phyloP scores from a whole-genome alignment of 1,140 invertebrate genomes.

The Drosophila auraria region DNA sequence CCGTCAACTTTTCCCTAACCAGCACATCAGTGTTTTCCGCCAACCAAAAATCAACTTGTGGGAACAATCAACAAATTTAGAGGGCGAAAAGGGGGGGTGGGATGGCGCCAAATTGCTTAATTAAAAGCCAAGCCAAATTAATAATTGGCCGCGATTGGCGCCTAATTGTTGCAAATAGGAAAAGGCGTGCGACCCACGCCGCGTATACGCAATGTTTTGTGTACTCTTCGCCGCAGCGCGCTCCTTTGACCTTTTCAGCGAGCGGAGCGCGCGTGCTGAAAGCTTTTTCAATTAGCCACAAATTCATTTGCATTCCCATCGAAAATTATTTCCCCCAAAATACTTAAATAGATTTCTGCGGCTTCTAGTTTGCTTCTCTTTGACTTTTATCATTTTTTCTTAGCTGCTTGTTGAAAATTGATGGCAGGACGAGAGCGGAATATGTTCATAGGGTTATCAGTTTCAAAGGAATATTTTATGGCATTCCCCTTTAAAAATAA shows the following conservation, averaged over 20 bases:
- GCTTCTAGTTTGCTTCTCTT: conserved; percentile 3
- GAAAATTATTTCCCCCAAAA: conserved; percentile 44
- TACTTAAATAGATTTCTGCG: conserved; percentile 23
- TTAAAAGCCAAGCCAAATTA: conserved; percentile 79
- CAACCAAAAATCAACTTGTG: conserved; percentile 38
- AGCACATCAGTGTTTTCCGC: conserved; percentile 14
- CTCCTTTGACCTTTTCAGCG: conserved; percentile 51
- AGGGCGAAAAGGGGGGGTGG: background rate
- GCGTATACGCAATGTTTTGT: conserved; percentile 73
- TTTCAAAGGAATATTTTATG: background rate
- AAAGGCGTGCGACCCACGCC: conserved; percentile 52
- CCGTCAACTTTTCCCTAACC: conserved; percentile 27
- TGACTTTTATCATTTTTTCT: conserved; percentile 6
- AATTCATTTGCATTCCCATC: conserved; percentile 72
- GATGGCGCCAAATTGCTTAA: conserved; percentile 70
- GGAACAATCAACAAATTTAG: conserved; percentile 35
- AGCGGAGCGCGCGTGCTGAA: conserved; percentile 47
- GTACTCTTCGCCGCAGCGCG: conserved; percentile 11
- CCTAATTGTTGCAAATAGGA: conserved; percentile 79
- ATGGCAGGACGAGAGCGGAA: background rate
- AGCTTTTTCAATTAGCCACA: conserved; percentile 72
- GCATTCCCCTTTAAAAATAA: background rate
- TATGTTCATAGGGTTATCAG: conserved; percentile 5
- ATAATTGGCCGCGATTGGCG: conserved; percentile 75
- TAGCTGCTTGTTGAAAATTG: background rate